Base-by-base conservation (phyloP, 2,797 vertebrate genomes). In the Microchirus variegatus region DNA sequence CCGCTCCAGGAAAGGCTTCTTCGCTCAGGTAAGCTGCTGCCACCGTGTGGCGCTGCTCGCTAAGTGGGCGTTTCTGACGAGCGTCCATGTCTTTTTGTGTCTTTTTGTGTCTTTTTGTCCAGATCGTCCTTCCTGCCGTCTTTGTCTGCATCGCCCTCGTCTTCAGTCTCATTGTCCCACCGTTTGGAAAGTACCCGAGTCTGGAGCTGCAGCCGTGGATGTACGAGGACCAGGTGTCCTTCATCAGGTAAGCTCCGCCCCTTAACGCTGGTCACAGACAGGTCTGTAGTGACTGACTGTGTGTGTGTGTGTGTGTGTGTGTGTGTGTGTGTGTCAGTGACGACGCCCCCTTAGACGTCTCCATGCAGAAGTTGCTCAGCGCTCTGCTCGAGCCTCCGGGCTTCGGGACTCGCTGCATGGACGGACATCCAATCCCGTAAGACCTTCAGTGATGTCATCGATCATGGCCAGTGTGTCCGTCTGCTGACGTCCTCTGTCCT, bases 121-220 rank as follows among this genome's bases (percentile, higher is more conserved):
- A 99, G 97, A 97, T 99, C 17, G 94, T 99, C 17, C 92, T 98
- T 12, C 97, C 97, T 0, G 97, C 97, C 42, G 95, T 99, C 67
- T 99, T 99, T 2, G 96, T 99, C 22, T 98, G 96, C 91, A 97
- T 99, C 42, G 97, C 97, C 40, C 91, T 99, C 69, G 86, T 97
- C 82, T 99, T 99, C 90, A 98, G 97, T 70, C 89, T 99, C 74
- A 98, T 99, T 0, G 96, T 99, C 16, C 97, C 97, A 11, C 97
- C 97, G 0, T 99, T 99, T 70, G 97, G 97, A 49, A 98, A 97
- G 57, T 99, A 99, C 57, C 97, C 97, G 13, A 96, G 93, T 75
- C 87, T 99, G 80, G 95, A 96, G 74, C 90, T 99, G 56, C 94
- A 99, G 67, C 97, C 97, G 1, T 96, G 96, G 96, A 98, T 99